Percentiles rank a stretch among this genome's conserved stretches.
Evolutionary conservation across 1,140 invertebrate species (phyloP).

Genomic region (Scaptomyza graminum): DNA sequence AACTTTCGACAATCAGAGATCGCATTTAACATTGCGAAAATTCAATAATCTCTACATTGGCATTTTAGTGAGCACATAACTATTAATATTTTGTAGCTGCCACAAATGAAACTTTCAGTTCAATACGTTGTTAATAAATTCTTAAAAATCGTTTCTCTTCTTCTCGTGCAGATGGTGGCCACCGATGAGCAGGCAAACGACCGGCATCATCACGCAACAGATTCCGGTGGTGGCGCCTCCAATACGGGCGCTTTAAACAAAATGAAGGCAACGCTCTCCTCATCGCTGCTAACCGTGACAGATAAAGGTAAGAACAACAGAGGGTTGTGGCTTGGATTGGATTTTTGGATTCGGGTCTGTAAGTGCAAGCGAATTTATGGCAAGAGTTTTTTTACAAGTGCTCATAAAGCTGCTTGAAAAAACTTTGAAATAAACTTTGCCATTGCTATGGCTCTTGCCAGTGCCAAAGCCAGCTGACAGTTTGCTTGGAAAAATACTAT

Average conservation of each 20-base stretch:
- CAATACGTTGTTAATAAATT: constrained; percentile 52
- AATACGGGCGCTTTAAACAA: constrained; percentile 89
- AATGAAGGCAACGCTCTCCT: constrained; percentile 90
- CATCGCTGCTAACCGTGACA: constrained; percentile 91
- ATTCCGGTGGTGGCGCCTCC: constrained; percentile 80
- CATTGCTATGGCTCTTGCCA: constrained; percentile 5
- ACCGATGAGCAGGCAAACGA: constrained; percentile 87
- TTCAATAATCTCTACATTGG: constrained; percentile 39
- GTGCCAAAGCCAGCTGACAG: constrained; percentile 49
- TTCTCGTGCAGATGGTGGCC: constrained; percentile 88
- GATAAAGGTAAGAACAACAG: constrained; percentile 88
- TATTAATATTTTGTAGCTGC: constrained; percentile 62
- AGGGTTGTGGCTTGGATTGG: constrained; percentile 3
- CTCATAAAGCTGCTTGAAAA: constrained; percentile 64
- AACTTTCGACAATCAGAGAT: constrained; percentile 10
- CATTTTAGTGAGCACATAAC: constrained; percentile 22
- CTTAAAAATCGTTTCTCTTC: constrained; percentile 9
- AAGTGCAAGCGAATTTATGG: constrained; percentile 75
- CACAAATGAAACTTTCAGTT: constrained; percentile 53
- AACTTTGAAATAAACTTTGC: constrained; percentile 57
- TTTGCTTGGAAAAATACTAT: constrained; percentile 33
- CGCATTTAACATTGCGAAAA: constrained; percentile 17
- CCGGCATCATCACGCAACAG: constrained; percentile 85
- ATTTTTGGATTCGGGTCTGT: constrained; percentile 27
- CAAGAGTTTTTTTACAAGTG: constrained; percentile 72